A percentile compares a stretch with the other conserved stretches of the same genome.
These are phyloP conservation scores for Agrilus planipennis DNA, from an alignment of 1,140 invertebrate species.

Conservation along the genomic window DNA sequence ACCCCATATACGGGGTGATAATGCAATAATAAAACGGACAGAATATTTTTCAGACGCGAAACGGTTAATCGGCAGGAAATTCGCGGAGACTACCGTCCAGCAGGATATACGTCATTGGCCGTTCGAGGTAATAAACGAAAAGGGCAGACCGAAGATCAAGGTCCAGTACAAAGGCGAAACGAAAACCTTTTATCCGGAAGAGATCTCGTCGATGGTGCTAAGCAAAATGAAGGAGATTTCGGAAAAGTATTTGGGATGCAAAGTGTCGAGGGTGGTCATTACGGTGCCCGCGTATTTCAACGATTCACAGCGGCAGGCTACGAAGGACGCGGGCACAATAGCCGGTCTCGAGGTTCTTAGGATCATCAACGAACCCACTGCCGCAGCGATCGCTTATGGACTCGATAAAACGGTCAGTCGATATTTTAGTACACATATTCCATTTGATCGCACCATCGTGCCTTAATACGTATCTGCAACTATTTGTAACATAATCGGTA, in stretches of 20 bases:
- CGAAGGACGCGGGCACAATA: conserved; percentile 43
- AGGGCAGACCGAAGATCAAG: conserved; percentile 45
- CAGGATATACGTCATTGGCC: conserved; percentile 53
- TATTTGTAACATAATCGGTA: background rate
- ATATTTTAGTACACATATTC: conserved; percentile 19
- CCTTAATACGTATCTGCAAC: background rate
- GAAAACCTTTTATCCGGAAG: conserved; percentile 50
- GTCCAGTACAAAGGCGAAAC: conserved; percentile 42
- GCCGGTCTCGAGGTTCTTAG: conserved; percentile 52
- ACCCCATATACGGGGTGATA: too few relatives aligned
- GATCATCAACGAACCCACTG: conserved; percentile 60
- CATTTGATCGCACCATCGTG: background rate
- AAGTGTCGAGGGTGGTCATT: conserved; percentile 34
- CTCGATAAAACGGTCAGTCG: conserved; percentile 51
- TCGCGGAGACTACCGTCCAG: conserved; percentile 54
- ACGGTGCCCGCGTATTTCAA: conserved; percentile 37
- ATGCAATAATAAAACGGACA: too few relatives aligned
- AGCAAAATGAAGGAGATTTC: conserved; percentile 64
- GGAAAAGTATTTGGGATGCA: conserved; percentile 33
- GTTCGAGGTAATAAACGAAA: conserved; percentile 47
- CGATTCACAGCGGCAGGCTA: conserved; percentile 31
- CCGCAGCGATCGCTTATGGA: conserved; percentile 56
- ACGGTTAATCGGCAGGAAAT: conserved; percentile 51
- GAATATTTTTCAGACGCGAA: conserved; percentile 42
- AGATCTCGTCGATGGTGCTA: conserved; percentile 71